Base-by-base conservation (phyloP, 2,113 vertebrate genomes). In the Alectura lathami region DNA sequence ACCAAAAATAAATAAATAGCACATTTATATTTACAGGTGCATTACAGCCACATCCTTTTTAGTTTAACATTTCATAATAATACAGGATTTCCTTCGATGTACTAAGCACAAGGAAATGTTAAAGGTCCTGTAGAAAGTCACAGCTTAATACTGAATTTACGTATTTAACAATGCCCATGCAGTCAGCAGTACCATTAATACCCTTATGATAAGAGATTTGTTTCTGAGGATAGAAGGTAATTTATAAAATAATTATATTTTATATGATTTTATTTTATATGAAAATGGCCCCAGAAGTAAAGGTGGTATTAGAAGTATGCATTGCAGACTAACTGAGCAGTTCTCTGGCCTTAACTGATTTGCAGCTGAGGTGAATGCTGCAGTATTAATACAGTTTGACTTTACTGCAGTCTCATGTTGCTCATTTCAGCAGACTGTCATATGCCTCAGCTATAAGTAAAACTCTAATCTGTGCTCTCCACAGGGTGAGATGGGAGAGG, bases 231-330 rank as follows among this genome's bases (percentile, higher is more conserved):
- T 18, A 29, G 29, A 80, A 63, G 4, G 5, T 53, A 62, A 56
- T 53, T 82, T 53, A 62, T 45, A 50, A 76, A 92, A 72, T 36
- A 80, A 83, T 66, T 87, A 9, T 16, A n/a, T n/a, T n/a, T n/a
- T n/a, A n/a, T n/a, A n/a, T n/a, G n/a, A n/a, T n/a, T n/a, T n/a
- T n/a, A n/a, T n/a, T n/a, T n/a, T n/a, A n/a, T 2, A 29, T 70
- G 5, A 73, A 50, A 79, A 45, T 40, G 23, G 29, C 6, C 36
- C 24, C 7, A 11, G 32, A 83, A 45, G 21, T 40, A 57, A 89
- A 89, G 9, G 14, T 83, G 21, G 8, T 32, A 29, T 32, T 45
- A 73, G 30, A 81, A 12, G 22, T 27, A 24, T 51, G 17, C n/a
- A 57, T 34, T 84, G 45, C 30, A 70, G 36, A 42, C 18, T 59